Evolutionary conservation across 2,797 vertebrate genomes (phyloP).

Genomic region (Hemibagrus guttatus): DNA sequence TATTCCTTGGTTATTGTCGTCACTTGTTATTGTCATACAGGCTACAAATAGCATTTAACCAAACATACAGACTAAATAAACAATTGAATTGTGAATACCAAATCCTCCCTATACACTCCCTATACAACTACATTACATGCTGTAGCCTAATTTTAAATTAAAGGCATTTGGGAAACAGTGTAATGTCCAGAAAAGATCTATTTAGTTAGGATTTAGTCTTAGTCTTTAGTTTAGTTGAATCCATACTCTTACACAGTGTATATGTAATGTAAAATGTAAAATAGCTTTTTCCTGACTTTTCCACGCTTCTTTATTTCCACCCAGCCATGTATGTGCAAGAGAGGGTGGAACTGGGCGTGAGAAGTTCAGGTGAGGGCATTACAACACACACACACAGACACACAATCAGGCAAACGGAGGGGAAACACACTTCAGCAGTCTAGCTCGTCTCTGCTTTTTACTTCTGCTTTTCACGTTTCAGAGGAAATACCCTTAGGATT

Average conservation of each 20-base stretch:
- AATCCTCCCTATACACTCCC: background rate
- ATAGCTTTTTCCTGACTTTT: no score
- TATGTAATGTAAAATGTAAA: background rate
- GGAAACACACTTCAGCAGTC: background rate
- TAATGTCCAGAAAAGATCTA: background rate
- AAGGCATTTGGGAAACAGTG: background rate
- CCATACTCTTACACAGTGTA: background rate
- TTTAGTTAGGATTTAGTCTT: background rate
- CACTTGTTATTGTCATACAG: background rate
- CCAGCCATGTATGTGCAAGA: background rate
- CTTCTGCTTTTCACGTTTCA: background rate
- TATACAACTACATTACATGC: background rate
- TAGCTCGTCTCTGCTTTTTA: background rate
- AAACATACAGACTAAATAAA: background rate
- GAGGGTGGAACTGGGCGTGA: constrained; percentile 27
- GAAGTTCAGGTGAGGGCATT: constrained; percentile 20
- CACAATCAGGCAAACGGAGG: background rate
- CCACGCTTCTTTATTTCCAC: background rate
- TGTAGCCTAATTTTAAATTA: background rate
- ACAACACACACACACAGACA: constrained; percentile 6
- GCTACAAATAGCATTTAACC: background rate
- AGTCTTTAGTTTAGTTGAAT: background rate
- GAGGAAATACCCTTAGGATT: background rate
- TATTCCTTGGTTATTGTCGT: background rate
- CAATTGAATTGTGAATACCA: background rate